These are phyloP conservation scores for Myanophis thanlyinensis DNA, from an alignment of 2,113 vertebrate species.

Conservation along the genomic window DNA sequence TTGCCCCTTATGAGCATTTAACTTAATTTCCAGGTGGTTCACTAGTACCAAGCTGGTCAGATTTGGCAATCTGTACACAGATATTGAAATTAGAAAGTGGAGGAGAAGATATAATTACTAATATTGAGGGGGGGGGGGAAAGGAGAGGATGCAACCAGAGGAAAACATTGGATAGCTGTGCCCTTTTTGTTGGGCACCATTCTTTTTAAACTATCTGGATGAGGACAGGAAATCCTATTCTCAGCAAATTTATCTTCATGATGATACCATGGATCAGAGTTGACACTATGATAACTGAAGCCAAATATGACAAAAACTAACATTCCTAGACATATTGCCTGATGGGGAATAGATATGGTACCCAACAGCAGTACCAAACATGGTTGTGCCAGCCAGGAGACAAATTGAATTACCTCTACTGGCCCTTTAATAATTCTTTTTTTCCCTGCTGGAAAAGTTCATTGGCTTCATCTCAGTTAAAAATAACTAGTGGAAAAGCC, in stretches of 20 bases:
- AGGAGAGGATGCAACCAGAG: not conserved
- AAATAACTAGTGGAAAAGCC: not conserved
- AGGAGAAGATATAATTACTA: not conserved
- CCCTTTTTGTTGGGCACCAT: not conserved
- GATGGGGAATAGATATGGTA: not conserved
- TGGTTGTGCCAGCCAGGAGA: not conserved
- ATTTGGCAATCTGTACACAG: not conserved
- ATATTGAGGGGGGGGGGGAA: not conserved
- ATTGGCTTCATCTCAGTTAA: not conserved
- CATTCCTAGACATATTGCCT: not conserved
- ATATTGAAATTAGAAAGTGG: not conserved
- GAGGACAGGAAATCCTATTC: not conserved
- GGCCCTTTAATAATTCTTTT: not conserved
- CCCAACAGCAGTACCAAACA: not conserved
- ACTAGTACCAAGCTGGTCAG: not conserved
- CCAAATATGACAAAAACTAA: not conserved
- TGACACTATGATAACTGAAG: not conserved
- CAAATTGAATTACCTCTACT: not conserved
- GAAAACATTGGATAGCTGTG: not conserved
- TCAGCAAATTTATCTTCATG: not conserved
- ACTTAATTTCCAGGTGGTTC: not conserved
- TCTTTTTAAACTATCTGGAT: not conserved
- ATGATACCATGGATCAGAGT: not conserved
- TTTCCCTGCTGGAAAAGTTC: not conserved
- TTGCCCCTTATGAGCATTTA: too few relatives aligned